Base-by-base conservation (phyloP, 2,113 vertebrate genomes). In the Furnarius figulus region DNA sequence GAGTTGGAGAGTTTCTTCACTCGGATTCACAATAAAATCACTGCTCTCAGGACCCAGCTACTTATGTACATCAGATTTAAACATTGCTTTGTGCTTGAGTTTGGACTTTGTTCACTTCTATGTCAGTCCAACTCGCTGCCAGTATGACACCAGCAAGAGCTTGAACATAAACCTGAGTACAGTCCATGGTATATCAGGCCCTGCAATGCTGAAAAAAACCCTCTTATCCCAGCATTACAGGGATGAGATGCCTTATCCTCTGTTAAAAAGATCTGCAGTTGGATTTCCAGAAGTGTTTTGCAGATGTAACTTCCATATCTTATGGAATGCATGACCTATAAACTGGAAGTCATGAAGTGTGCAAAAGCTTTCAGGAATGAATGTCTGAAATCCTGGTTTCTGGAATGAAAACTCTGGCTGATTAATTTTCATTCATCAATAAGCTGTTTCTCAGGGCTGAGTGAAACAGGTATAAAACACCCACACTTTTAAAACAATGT, bases 371-470 rank as follows among this genome's bases (percentile, higher is more conserved):
- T 72, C 65, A 79, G 88, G 70, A 92, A 70, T 70, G 42, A 52
- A 93, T 79, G 71, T 52, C 59, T 50, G 46, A 88, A 68, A 28
- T 13, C 17, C 21, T 39, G 31, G 40, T 65, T 82, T 82, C 75
- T 79, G 68, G 52, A 89, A 75, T 35, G 59, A 87, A 95, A 85
- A 55, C 79, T 82, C 21, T 63, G 53, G 65, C 49, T 79, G 79
- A 84, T 79, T 73, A 74, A 94, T 83, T 87, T 93, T 73, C 39
- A 27, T 83, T 82, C 74, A 67, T 85, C 80, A 93, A 73, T 80
- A 83, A 89, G 65, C 80, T 81, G 30, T 59, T 87, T 89, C 86
- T 80, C 74, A 75, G 55, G 62, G 59, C 35, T 87, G 81, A 74
- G 19, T 27, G 31, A 75, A 82, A 88, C 22, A 47, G 63, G 55